Percentiles rank a stretch among this genome's conserved stretches.
Evolutionary conservation across 2,113 vertebrate genomes (phyloP).

Genomic region (Leptosomus discolor): DNA sequence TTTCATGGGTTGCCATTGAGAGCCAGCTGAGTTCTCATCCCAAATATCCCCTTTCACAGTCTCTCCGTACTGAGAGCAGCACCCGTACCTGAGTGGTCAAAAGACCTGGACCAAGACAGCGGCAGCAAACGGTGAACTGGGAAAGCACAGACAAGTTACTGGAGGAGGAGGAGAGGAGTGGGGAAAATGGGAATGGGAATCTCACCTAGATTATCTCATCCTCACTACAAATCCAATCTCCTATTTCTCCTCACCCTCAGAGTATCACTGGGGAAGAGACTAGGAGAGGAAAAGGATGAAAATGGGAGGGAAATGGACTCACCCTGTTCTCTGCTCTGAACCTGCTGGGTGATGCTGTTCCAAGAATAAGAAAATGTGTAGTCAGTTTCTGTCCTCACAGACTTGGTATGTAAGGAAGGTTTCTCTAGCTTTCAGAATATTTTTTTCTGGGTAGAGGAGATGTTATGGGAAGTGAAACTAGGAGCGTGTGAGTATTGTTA

Average conservation of each 20-base stretch:
- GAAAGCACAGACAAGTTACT: neutral
- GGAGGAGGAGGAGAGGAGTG: neutral
- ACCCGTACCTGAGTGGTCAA: neutral
- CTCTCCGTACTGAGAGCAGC: neutral
- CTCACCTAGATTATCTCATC: neutral
- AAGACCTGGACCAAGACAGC: neutral
- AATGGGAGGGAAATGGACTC: neutral
- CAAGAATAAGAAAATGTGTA: neutral
- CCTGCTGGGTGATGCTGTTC: neutral
- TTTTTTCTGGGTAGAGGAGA: neutral
- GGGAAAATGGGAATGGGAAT: neutral
- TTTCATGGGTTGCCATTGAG: neutral
- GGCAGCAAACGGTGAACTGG: neutral
- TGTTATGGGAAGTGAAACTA: neutral
- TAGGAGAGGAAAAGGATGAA: neutral
- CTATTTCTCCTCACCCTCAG: neutral
- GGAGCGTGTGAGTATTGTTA: neutral
- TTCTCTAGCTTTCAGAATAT: neutral
- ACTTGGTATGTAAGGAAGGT: neutral
- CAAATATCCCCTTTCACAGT: neutral
- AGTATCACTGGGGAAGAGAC: neutral
- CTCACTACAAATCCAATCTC: neutral
- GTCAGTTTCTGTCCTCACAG: neutral
- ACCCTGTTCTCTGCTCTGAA: neutral
- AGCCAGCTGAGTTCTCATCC: neutral